Evolutionary conservation across 2,888 invertebrate species (phyloP), one percentile per base, ranked within the genome.

Genomic region (Dicyrtoma fusca): DNA sequence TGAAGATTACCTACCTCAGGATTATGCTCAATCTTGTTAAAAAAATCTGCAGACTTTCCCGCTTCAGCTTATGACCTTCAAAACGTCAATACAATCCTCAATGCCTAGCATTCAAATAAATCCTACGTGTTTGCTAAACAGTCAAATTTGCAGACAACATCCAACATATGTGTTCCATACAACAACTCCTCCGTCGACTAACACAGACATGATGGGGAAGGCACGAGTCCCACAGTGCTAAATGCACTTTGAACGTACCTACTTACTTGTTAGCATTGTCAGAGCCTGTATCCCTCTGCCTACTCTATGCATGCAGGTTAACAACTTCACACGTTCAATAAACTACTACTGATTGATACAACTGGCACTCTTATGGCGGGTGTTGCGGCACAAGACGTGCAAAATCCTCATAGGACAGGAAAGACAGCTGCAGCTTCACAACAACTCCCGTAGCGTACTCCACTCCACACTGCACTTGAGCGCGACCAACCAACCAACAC

Each of bases 321-420:
- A 71, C 65, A 71, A 65, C 65, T 65, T 71, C 47, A 65, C 71
- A 64, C 71, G 71, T 71, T 71, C 71, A 71, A 71, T 65, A 71
- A 71, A 71, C 65, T 71, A 71, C 65, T 65, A 65, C 71, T 71
- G 71, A 71, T 59, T 71, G 71, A 71, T 66, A 66, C 66, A 61
- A 71, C 49, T 55, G 59, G 64, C 64, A 62, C 70, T 51, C 62
- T 63, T 61, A 10, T 42, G 25, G n/a, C 26, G 42, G 14, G 42
- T 17, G 45, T 17, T 63, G 44, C 45, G 57, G 66, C 66, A 71
- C 71, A 71, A 34, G 66, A 34, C 65, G 71, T 71, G 66, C 49
- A 66, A 71, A 71, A 71, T 71, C 59, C 57, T 47, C 61, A 71
- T 66, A 25, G 23, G 25, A n/a, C 8, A 34, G 34, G 34, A 8